phyloP scores from a whole-genome alignment of 1,140 invertebrate genomes.

The Trigoniulus corallinus region DNA sequence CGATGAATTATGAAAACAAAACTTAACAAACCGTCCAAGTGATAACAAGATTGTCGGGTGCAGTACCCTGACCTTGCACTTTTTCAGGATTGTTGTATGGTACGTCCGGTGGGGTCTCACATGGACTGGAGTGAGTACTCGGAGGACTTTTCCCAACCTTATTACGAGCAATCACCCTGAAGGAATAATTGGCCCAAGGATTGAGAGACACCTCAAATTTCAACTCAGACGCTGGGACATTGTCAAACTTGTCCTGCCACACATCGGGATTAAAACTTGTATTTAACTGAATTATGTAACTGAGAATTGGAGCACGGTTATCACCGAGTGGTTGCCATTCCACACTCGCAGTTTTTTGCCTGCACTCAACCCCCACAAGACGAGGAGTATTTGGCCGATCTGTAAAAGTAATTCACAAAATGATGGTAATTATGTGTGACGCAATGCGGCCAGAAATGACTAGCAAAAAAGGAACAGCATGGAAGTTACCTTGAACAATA shows the following conservation, averaged over 20 bases:
- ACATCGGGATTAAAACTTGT: conserved; percentile 83
- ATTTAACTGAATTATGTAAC: conserved; percentile 84
- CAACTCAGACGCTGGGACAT: conserved; percentile 57
- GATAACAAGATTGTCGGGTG: conserved; percentile 80
- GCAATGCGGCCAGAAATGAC: not conserved
- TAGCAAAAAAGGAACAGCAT: not conserved
- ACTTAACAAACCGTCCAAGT: conserved; percentile 57
- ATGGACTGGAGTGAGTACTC: conserved; percentile 55
- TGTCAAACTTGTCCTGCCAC: conserved; percentile 62
- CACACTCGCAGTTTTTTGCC: conserved; percentile 48
- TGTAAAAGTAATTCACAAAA: conserved; percentile 23
- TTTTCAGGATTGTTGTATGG: conserved; percentile 91
- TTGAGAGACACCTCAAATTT: conserved; percentile 42
- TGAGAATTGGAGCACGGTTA: conserved; percentile 82
- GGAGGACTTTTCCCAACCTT: conserved; percentile 79
- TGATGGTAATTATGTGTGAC: not conserved
- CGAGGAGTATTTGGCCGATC: conserved; percentile 83
- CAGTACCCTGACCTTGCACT: conserved; percentile 72
- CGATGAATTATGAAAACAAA: not conserved
- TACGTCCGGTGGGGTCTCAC: conserved; percentile 70
- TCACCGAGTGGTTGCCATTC: conserved; percentile 78
- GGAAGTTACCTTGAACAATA: conserved; percentile 59
- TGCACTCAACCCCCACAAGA: conserved; percentile 45
- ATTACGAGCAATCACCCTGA: conserved; percentile 81
- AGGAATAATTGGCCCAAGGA: conserved; percentile 93